A percentile compares a stretch with the other conserved stretches of the same genome.
Conservation (phyloP, 2,888 invertebrate genomes). For the Dolichomitus sp. region DNA sequence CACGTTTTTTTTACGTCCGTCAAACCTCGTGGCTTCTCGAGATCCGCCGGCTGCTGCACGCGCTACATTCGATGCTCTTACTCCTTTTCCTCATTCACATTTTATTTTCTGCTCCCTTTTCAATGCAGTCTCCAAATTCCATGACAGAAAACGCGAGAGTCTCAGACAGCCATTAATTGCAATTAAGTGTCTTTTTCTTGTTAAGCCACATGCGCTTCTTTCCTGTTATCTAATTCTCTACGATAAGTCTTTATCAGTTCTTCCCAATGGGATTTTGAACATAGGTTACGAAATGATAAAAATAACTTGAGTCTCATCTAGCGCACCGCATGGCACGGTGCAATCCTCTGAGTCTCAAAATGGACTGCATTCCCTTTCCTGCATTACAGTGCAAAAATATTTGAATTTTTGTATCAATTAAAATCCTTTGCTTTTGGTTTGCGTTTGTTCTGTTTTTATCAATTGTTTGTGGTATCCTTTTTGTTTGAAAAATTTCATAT, state of each 20-base stretch:
- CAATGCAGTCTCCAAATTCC: constrained; percentile 46
- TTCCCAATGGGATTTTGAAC: background rate
- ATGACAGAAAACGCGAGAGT: background rate
- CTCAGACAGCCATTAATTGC: background rate
- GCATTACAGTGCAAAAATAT: background rate
- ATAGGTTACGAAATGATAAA: background rate
- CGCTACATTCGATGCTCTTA: constrained; percentile 45
- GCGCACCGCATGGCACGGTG: background rate
- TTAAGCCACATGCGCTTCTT: background rate
- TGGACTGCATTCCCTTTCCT: background rate
- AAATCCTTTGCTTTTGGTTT: background rate
- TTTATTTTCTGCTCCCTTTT: constrained; percentile 31
- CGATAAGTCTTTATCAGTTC: constrained; percentile 12
- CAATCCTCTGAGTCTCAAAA: background rate
- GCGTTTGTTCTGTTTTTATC: background rate
- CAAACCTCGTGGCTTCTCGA: constrained; percentile 54
- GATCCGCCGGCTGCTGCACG: constrained; percentile 44
- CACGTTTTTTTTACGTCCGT: constrained; percentile 33
- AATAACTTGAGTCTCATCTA: constrained; percentile 5
- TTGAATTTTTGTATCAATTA: background rate
- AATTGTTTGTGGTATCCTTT: background rate
- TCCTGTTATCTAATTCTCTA: constrained; percentile 28
- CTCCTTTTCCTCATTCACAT: constrained; percentile 34
- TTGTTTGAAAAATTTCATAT: background rate
- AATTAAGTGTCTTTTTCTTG: constrained; percentile 1